Evolutionary conservation across 2,113 vertebrate genomes (phyloP), one percentile per base, ranked within the genome.

Genomic region (Pterocles burchelli): DNA sequence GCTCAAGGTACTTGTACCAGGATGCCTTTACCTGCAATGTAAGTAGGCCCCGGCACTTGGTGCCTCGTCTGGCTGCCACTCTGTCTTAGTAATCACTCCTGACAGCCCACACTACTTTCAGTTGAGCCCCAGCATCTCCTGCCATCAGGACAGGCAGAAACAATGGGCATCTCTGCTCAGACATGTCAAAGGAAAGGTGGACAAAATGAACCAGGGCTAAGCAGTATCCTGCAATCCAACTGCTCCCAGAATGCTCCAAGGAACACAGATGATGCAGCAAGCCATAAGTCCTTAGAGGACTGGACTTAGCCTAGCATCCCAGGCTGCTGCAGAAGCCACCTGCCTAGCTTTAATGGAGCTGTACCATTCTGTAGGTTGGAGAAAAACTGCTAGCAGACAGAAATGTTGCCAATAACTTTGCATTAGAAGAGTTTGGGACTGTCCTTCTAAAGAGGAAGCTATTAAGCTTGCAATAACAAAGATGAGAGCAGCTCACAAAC

Each of bases 61-160:
- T 0, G 0, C 15, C 29, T 46, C 31, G 13, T 7, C 8, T 0
- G 1, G 48, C 19, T 78, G n/a, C 11, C 1, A 1, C 19, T 29
- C 26, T 43, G 9, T 41, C n/a, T 19, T 54, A 36, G 2, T n/a
- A 29, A 62, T 14, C 59, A 38, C 25, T 16, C 48, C 54, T 48
- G 24, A 58, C 21, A 77, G 17, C 34, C 25, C 49, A 36, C 28
- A 59, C 9, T n/a, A 21, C 57, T 51, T 41, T 17, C 51, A 41
- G 4, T 3, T 25, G 41, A 33, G 25, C 9, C 33, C 33, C 43
- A 72, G 51, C 36, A 82, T 3, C 22, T 41, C 25, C 51, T 57
- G 55, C 41, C 45, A n/a, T 45, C 34, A 52, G 17, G 13, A 31
- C 15, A 89, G 41, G 46, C 79, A 70, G 36, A 43, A n/a, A 31